phyloP scores from a whole-genome alignment of 2,888 invertebrate species.

The Heliconius ismenius region DNA sequence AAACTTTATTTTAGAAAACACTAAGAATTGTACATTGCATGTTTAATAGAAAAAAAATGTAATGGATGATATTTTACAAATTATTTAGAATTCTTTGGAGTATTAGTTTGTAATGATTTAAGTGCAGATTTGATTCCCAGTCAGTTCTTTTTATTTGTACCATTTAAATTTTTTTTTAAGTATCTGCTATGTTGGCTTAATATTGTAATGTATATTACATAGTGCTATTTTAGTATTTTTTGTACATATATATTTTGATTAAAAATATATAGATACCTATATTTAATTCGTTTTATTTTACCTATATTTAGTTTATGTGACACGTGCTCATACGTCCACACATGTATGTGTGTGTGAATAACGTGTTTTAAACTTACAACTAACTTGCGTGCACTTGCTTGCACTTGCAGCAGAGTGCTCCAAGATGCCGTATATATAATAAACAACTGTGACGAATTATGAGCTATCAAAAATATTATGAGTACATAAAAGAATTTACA shows the following conservation, averaged over 20 bases:
- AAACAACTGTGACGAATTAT: too few relatives aligned
- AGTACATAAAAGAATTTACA: too few relatives aligned
- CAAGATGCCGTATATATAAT: background rate
- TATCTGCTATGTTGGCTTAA: background rate
- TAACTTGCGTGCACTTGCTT: too few relatives aligned
- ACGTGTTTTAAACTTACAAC: too few relatives aligned
- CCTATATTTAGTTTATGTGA: background rate
- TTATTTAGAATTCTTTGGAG: too few relatives aligned
- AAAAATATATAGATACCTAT: constrained; percentile 7
- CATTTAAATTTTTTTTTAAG: background rate
- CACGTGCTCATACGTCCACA: background rate
- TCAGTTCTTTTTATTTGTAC: background rate
- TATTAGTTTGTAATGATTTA: background rate
- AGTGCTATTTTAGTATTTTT: constrained; percentile 17
- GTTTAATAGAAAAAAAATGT: too few relatives aligned
- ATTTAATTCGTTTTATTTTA: background rate
- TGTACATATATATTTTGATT: constrained; percentile 6
- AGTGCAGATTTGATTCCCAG: constrained; percentile 6
- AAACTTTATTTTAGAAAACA: too few relatives aligned
- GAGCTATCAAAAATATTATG: too few relatives aligned
- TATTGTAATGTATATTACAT: constrained; percentile 2
- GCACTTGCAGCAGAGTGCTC: background rate
- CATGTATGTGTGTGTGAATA: background rate
- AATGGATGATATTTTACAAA: too few relatives aligned
- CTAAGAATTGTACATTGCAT: too few relatives aligned